Base-by-base conservation (phyloP, 2,113 vertebrate genomes). In the Aplodontia rufa region DNA sequence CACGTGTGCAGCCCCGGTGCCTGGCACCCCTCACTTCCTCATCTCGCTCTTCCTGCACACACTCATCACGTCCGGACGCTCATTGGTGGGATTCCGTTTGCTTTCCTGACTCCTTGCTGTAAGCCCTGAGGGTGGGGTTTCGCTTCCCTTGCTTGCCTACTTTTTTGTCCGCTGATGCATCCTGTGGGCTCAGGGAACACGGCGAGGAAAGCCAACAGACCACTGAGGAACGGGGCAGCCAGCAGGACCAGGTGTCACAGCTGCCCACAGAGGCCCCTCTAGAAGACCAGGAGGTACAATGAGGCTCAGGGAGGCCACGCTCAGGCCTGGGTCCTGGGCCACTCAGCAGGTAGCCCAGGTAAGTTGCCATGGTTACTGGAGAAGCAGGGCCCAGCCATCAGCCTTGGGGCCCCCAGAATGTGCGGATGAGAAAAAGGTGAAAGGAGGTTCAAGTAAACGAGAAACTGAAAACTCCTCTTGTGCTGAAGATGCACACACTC, bases 281-380 rank as follows among this genome's bases (percentile, higher is more conserved):
- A 35, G 49, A 47, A n/a, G 13, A 28, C 24, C 58, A 20, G 7
- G 7, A 37, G 24, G 45, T 42, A 24, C n/a, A 53, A 60, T 60
- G 58, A 60, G 11, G 64, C 64, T 14, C 11, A 40, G 71, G 69
- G 7, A 51, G 13, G 17, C 26, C 0, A 0, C 5, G n/a, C 19
- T 10, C 10, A 53, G 68, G 17, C 45, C 37, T 19, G 7, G 76
- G 51, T 8, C 28, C n/a, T 16, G 40, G 55, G 35, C 24, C 32
- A 51, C 16, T 17, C 30, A 26, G 80, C 13, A 6, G 82, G 92
- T 12, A n/a, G 13, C 30, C 1, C 3, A 9, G 6, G 74, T 30
- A 45, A 58, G 82, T 72, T 91, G 69, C 71, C 78, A 51, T 58
- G 69, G 87, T 79, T 49, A 88, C 94, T 4, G 1, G n/a, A n/a